phyloP scores from a whole-genome alignment of 2,888 invertebrate genomes.

The Zaprionus obscuricornis region DNA sequence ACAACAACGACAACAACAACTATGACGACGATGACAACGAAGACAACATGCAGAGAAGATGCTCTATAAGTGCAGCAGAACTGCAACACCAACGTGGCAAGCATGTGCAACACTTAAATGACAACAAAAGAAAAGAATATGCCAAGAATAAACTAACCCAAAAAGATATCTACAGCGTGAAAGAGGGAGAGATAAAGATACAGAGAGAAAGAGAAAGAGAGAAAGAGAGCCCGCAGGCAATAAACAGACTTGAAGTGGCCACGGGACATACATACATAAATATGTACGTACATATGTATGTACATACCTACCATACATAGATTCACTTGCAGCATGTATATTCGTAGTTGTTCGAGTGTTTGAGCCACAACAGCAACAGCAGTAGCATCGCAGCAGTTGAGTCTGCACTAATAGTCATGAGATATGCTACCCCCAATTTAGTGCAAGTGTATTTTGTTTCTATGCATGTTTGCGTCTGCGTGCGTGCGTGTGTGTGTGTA shows the following conservation, averaged over 20 bases:
- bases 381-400: constrained; percentile 8
- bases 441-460: constrained; percentile 36
- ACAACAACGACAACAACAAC: no score
- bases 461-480: constrained; percentile 6
- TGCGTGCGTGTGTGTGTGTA: constrained; percentile 20
- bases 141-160: constrained; percentile 74
- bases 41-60: no score
- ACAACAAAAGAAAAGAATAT: constrained; percentile 65
- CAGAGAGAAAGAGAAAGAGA: constrained; percentile 1
- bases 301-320: no score
- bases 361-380: neutral
- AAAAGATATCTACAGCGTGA: constrained; percentile 40
- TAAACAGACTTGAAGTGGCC: constrained; percentile 69
- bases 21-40: no score
- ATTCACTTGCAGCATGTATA: no score
- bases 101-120: constrained; percentile 45
- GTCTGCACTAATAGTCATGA: constrained; percentile 45
- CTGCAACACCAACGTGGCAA: constrained; percentile 25
- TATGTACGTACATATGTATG: no score
- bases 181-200: constrained; percentile 1
- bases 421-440: constrained; percentile 54
- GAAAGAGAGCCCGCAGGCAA: constrained; percentile 49
- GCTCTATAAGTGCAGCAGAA: constrained; percentile 69
- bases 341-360: no score
- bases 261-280: constrained; percentile 33